phyloP scores from a whole-genome alignment of 2,113 vertebrate species.

The Poeciliopsis turrubarensis region DNA sequence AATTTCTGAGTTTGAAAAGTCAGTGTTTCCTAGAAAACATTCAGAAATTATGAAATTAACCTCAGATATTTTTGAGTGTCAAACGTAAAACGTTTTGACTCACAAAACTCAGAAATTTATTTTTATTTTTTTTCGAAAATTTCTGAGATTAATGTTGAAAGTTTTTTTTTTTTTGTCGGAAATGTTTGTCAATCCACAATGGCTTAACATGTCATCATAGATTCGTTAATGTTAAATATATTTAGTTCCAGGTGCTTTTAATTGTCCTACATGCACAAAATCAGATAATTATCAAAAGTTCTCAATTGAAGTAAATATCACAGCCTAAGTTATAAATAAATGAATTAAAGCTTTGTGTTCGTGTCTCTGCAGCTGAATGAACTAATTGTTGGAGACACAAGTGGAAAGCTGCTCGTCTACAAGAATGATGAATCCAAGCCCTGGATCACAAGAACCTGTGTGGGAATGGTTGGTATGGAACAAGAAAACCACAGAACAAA shows the following conservation, averaged over 20 bases:
- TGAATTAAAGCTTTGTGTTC: neutral
- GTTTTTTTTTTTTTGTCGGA: too few species aligned
- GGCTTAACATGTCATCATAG: too few species aligned
- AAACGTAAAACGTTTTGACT: too few species aligned
- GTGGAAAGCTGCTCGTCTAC: slow-evolving; percentile 89
- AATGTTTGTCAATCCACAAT: too few species aligned
- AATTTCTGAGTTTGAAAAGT: too few species aligned
- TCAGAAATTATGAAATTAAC: too few species aligned
- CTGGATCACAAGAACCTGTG: slow-evolving; percentile 87
- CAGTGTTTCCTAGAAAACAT: too few species aligned
- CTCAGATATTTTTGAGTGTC: too few species aligned
- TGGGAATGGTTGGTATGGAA: slow-evolving; percentile 89
- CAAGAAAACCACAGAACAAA: accelerated
- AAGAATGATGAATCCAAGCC: slow-evolving; percentile 94
- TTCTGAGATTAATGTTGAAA: too few species aligned
- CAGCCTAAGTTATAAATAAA: neutral
- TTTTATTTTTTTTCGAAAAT: too few species aligned
- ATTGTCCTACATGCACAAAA: neutral
- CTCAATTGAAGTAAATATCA: neutral
- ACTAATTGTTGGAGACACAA: slow-evolving; percentile 94
- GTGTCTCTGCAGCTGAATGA: slow-evolving; percentile 86
- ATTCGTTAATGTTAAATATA: too few species aligned
- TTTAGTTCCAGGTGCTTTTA: neutral
- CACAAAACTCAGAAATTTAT: too few species aligned
- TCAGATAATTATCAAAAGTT: neutral